These are phyloP conservation scores for Ostrea edulis DNA, from an alignment of 1,140 invertebrate species.

Conservation along the genomic window DNA sequence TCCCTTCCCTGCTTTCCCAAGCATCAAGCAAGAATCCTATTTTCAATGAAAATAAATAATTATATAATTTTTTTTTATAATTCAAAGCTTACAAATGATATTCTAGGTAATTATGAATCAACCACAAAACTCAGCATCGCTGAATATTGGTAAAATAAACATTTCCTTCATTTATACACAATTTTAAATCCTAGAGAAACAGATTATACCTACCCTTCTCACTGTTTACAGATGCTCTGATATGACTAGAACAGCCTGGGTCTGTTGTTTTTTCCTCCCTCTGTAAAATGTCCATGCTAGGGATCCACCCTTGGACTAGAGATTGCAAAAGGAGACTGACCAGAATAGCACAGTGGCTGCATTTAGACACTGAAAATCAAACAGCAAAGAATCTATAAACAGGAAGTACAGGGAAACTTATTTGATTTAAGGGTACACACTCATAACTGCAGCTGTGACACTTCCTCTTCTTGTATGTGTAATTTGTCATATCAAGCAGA, in stretches of 20 bases:
- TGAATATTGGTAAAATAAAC: not conserved
- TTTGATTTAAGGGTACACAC: no score
- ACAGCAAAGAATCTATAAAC: not conserved
- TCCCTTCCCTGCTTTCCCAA: constrained; percentile 75
- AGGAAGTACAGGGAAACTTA: no score
- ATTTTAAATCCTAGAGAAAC: not conserved
- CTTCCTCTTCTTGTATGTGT: no score
- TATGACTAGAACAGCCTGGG: not conserved
- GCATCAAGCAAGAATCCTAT: constrained; percentile 57
- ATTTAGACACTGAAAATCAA: constrained; percentile 66
- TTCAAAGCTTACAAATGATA: not conserved
- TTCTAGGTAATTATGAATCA: not conserved
- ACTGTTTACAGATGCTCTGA: constrained; percentile 46
- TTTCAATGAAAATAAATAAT: not conserved
- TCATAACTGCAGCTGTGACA: no score
- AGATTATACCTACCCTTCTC: constrained; percentile 2
- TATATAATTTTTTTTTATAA: not conserved
- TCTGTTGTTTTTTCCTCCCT: constrained; percentile 45
- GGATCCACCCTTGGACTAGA: constrained; percentile 66
- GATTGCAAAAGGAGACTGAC: constrained; percentile 69
- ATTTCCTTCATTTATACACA: not conserved
- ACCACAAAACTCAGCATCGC: not conserved
- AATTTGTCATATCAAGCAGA: no score
- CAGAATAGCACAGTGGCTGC: constrained; percentile 68
- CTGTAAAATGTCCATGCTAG: constrained; percentile 52